Conservation (phyloP, 2,797 vertebrate genomes). For the Megaceryle alcyon region DNA sequence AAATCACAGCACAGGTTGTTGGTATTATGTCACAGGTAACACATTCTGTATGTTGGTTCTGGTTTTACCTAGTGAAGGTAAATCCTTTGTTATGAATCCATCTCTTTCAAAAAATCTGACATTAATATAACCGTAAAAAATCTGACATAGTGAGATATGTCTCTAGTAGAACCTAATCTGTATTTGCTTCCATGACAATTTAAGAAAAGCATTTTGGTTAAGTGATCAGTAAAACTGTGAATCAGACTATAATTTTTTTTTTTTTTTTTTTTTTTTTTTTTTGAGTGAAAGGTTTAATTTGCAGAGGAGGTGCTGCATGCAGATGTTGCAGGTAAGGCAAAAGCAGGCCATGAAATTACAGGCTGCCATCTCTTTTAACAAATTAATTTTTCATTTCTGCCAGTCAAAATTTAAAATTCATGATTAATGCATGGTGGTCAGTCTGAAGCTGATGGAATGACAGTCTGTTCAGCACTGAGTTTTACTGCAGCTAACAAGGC, state of each 20-base stretch:
- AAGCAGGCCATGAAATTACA: slow-evolving; percentile 18
- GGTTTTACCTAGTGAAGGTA: neutral
- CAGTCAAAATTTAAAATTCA: slow-evolving; percentile 25
- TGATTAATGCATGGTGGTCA: neutral
- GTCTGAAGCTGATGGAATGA: slow-evolving; percentile 42
- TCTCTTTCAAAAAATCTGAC: neutral
- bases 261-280: neutral
- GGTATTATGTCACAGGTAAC: neutral
- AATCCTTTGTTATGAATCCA: neutral
- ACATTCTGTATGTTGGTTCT: neutral
- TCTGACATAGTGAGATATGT: neutral
- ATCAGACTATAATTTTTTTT: neutral
- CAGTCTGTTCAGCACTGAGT: neutral
- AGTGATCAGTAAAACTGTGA: slow-evolving; percentile 6
- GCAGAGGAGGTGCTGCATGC: neutral
- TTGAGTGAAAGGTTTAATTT: slow-evolving; percentile 38
- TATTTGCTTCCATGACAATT: neutral
- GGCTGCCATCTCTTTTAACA: slow-evolving; percentile 5
- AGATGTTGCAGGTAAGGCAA: slow-evolving; percentile 38
- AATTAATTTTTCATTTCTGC: neutral
- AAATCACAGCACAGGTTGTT: neutral
- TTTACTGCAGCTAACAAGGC: neutral
- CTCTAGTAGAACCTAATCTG: neutral
- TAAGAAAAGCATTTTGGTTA: neutral
- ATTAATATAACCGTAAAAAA: neutral